phyloP scores from a whole-genome alignment of 2,888 invertebrate genomes.

The Sycophila texana region DNA sequence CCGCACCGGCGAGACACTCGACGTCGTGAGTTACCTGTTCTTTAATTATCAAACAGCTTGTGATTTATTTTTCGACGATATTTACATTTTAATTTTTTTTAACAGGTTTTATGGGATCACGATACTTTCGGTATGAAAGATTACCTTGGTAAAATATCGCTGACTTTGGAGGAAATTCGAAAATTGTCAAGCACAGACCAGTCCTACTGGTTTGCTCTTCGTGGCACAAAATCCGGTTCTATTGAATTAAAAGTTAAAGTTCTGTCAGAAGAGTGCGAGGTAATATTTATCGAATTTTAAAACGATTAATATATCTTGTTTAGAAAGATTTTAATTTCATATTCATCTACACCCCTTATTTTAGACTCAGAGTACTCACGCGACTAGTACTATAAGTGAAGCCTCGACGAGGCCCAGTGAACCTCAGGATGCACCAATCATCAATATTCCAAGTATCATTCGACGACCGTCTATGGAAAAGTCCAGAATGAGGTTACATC shows the following conservation, averaged over 20 bases:
- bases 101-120: conserved; percentile 77
- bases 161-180: conserved; percentile 76
- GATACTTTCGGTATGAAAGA: conserved; percentile 78
- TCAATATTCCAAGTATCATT: conserved; percentile 62
- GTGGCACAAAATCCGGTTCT: conserved; percentile 76
- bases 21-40: conserved; percentile 73
- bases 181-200: conserved; percentile 74
- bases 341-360: conserved; percentile 10
- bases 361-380: conserved; percentile 69
- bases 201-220: conserved; percentile 75
- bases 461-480: conserved; percentile 71
- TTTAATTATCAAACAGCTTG: not conserved
- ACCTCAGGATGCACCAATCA: conserved; percentile 54
- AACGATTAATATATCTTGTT: too few relatives aligned
- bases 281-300: conserved; percentile 41
- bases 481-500: conserved; percentile 68
- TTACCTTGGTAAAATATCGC: conserved; percentile 76
- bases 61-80: not conserved
- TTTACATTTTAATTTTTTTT: not conserved
- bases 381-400: conserved; percentile 68
- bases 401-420: conserved; percentile 61
- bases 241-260: conserved; percentile 76
- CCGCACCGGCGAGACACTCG: conserved; percentile 73
- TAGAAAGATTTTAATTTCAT: not conserved
- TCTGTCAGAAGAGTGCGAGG: conserved; percentile 72